These are phyloP conservation scores for Drosophila neocordata DNA, from an alignment of 1,140 invertebrate species.

Conservation along the genomic window DNA sequence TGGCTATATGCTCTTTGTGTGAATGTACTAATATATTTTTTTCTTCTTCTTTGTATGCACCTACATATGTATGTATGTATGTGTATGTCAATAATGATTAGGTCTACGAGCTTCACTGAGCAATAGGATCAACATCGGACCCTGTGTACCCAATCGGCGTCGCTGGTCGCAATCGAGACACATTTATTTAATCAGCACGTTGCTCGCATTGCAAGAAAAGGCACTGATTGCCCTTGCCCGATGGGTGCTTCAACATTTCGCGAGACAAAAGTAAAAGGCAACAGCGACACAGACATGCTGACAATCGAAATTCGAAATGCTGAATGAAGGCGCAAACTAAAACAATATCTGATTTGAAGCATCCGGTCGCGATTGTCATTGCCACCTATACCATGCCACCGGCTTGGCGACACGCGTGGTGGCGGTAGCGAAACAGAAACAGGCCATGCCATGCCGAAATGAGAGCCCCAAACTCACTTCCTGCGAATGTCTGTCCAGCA, in stretches of 20 bases:
- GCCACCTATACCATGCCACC: conserved; percentile 72
- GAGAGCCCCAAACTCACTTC: conserved; percentile 68
- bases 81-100: conserved; percentile 65
- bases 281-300: conserved; percentile 71
- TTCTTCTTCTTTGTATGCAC: no score
- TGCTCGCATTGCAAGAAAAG: conserved; percentile 65
- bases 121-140: conserved; percentile 27
- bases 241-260: conserved; percentile 59
- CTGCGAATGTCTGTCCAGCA: conserved; percentile 53
- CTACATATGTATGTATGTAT: neutral
- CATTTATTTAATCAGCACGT: conserved; percentile 75
- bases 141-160: conserved; percentile 5
- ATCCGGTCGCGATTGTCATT: conserved; percentile 81
- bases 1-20: no score
- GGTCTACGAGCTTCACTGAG: conserved; percentile 67
- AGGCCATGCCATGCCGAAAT: conserved; percentile 26
- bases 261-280: conserved; percentile 57
- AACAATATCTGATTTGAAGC: conserved; percentile 81
- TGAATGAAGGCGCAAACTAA: conserved; percentile 80
- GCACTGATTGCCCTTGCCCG: conserved; percentile 47
- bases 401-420: conserved; percentile 45
- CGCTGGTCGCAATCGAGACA: conserved; percentile 57
- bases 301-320: conserved; percentile 78
- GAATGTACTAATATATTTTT: no score
- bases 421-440: conserved; percentile 27